phyloP scores from a whole-genome alignment of 2,888 invertebrate species.

The Gymnosoma rotundatum region DNA sequence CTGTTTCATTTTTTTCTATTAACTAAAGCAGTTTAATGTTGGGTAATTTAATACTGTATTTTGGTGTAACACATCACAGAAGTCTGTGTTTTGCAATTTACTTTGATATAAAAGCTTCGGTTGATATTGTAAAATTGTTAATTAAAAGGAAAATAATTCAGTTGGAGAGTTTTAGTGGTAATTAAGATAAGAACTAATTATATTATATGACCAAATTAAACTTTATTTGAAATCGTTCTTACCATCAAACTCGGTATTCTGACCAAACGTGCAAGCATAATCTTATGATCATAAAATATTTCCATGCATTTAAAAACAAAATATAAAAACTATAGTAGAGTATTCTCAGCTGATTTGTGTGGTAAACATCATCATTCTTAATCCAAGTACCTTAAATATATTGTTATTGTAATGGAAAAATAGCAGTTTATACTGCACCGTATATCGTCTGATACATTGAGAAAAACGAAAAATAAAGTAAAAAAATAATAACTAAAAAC shows the following conservation, averaged over 20 bases:
- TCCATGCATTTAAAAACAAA: too few species aligned
- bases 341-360: too few species aligned
- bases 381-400: too few species aligned
- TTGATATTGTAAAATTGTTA: constrained; percentile 22
- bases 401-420: too few species aligned
- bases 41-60: constrained; percentile 39
- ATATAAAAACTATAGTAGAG: too few species aligned
- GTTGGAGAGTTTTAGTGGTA: constrained; percentile 1
- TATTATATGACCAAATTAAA: not conserved
- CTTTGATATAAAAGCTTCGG: constrained; percentile 11
- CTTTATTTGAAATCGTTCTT: not conserved
- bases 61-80: not conserved
- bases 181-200: not conserved
- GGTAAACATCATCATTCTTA: too few species aligned
- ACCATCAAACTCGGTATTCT: not conserved
- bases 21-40: constrained; percentile 16
- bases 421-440: too few species aligned
- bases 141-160: constrained; percentile 14
- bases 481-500: too few species aligned
- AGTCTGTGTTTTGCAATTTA: not conserved
- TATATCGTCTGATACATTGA: too few species aligned
- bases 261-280: not conserved
- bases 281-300: too few species aligned
- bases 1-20: not conserved
- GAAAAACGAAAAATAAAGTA: too few species aligned